These are phyloP conservation scores for Eupithecia inturbata DNA, from an alignment of 2,888 invertebrate species.

Conservation along the genomic window DNA sequence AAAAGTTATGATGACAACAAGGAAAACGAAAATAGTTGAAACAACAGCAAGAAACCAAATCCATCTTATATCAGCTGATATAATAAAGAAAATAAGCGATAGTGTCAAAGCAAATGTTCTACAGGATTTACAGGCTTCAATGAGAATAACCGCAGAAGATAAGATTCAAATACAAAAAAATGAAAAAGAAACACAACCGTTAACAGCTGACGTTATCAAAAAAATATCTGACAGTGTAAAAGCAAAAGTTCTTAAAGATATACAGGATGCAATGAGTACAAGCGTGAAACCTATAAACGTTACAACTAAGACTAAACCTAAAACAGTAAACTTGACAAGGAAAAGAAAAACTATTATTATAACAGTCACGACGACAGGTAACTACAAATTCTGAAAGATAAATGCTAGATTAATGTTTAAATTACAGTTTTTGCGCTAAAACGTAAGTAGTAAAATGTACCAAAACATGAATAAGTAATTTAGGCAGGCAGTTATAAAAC, in stretches of 20 bases:
- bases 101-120: conserved; percentile 65
- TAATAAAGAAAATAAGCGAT: conserved; percentile 65
- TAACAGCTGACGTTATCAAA: conserved; percentile 6
- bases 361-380: background rate
- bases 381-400: background rate
- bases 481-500: background rate
- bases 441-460: background rate
- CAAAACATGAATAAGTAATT: background rate
- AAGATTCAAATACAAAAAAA: background rate
- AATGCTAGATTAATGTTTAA: background rate
- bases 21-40: background rate
- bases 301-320: background rate
- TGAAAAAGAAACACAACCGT: background rate
- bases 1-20: conserved; percentile 9
- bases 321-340: background rate
- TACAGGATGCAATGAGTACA: background rate
- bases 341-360: background rate
- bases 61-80: conserved; percentile 33
- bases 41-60: conserved; percentile 10
- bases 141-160: conserved; percentile 24
- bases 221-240: background rate
- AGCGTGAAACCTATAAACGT: background rate
- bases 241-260: conserved; percentile 3
- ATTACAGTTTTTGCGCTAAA: background rate
- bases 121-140: conserved; percentile 58